Percentiles rank a stretch among this genome's conserved stretches.
These are phyloP conservation scores for Bombyx mandarina DNA, from an alignment of 1,140 invertebrate species.

Conservation along the genomic window DNA sequence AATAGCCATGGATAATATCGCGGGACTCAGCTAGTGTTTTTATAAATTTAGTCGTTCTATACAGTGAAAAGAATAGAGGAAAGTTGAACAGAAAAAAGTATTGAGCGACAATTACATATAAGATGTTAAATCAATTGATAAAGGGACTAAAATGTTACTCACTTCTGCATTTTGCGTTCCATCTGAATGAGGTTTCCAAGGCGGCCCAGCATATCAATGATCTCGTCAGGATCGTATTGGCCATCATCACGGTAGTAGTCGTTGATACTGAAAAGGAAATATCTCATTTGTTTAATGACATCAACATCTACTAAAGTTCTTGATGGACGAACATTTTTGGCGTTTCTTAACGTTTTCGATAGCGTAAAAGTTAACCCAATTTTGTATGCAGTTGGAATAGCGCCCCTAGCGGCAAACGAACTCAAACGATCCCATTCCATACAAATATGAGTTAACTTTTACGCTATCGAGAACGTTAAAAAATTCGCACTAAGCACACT, in stretches of 20 bases:
- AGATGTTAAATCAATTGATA: constrained; percentile 1
- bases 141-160: constrained; percentile 14
- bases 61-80: background rate
- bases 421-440: no score
- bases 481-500: no score
- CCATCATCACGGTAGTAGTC: constrained; percentile 51
- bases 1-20: no score
- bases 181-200: constrained; percentile 52
- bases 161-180: constrained; percentile 60
- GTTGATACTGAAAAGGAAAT: constrained; percentile 28
- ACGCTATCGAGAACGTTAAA: no score
- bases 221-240: constrained; percentile 53
- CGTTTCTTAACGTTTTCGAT: no score
- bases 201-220: constrained; percentile 56
- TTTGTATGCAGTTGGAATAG: no score
- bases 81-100: background rate
- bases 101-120: background rate
- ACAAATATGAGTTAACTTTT: no score
- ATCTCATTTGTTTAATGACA: background rate
- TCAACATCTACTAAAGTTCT: no score
- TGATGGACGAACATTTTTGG: constrained; percentile 9
- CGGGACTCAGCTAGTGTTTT: no score
- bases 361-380: no score
- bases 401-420: no score
- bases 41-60: background rate